Evolutionary conservation across 2,888 invertebrate species (phyloP).

Genomic region (Lasius fuliginosus): DNA sequence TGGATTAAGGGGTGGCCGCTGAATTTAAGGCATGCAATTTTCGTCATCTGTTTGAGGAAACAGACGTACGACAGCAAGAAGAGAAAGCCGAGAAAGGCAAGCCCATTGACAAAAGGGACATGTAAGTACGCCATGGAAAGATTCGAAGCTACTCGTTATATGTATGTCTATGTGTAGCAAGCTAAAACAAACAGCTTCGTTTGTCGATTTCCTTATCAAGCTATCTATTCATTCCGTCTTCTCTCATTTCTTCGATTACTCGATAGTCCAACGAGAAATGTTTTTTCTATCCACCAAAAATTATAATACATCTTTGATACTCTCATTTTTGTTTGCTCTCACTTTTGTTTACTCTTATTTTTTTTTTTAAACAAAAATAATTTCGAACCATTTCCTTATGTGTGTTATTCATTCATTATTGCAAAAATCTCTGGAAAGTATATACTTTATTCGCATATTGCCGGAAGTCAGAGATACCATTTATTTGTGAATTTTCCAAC

Average conservation of each 20-base stretch:
- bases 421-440: not conserved
- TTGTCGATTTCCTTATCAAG: slow-evolving; percentile 80
- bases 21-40: slow-evolving; percentile 75
- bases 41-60: slow-evolving; percentile 45
- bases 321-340: not conserved
- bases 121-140: slow-evolving; percentile 62
- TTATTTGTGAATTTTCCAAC: slow-evolving; percentile 22
- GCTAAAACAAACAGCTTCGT: slow-evolving; percentile 83
- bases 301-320: not conserved
- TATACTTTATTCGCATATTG: not conserved
- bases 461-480: slow-evolving; percentile 14
- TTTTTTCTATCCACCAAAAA: not conserved
- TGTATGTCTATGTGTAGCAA: slow-evolving; percentile 75
- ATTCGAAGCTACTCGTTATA: slow-evolving; percentile 80
- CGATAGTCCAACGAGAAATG: slow-evolving; percentile 41
- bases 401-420: slow-evolving; percentile 18
- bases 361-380: not conserved
- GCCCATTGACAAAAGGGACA: not conserved
- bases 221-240: slow-evolving; percentile 63
- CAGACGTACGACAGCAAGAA: not conserved
- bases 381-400: not conserved
- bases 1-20: slow-evolving; percentile 70
- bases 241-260: slow-evolving; percentile 67
- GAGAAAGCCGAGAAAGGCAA: not conserved
- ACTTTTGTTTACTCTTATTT: no score